Conservation (phyloP, 1,140 invertebrate species). For the Bilobella aurantiaca region DNA sequence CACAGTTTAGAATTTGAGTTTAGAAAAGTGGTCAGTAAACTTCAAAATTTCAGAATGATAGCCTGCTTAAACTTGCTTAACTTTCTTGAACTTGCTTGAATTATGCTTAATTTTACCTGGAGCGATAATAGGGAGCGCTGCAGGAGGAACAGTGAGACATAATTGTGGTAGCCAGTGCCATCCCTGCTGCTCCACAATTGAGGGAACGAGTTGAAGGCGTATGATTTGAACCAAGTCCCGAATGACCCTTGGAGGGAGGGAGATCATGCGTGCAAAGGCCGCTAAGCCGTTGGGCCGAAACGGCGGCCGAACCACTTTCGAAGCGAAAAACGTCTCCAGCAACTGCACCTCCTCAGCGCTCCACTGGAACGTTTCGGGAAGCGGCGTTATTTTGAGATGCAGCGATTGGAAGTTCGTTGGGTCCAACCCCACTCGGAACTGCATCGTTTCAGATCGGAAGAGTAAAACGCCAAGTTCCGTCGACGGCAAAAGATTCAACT, state of each 20-base stretch:
- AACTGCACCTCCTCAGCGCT: constrained; percentile 72
- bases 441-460: constrained; percentile 74
- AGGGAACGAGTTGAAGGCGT: constrained; percentile 63
- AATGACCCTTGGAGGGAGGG: constrained; percentile 68
- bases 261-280: constrained; percentile 70
- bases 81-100: too few species aligned
- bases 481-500: constrained; percentile 8
- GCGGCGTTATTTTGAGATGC: constrained; percentile 73
- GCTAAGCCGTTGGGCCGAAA: constrained; percentile 78
- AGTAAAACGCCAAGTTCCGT: constrained; percentile 62
- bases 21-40: too few species aligned
- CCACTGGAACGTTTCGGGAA: constrained; percentile 76
- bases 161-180: constrained; percentile 77
- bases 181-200: constrained; percentile 52
- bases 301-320: constrained; percentile 69
- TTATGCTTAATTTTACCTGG: constrained; percentile 38
- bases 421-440: constrained; percentile 74
- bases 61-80: background rate
- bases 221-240: constrained; percentile 87
- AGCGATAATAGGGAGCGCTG: constrained; percentile 68
- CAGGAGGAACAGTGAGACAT: constrained; percentile 79
- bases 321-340: constrained; percentile 85
- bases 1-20: too few species aligned
- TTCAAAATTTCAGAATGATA: background rate
- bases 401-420: constrained; percentile 76